These are phyloP conservation scores for Drosophila neutralis DNA, from an alignment of 2,888 invertebrate genomes.

Conservation along the genomic window DNA sequence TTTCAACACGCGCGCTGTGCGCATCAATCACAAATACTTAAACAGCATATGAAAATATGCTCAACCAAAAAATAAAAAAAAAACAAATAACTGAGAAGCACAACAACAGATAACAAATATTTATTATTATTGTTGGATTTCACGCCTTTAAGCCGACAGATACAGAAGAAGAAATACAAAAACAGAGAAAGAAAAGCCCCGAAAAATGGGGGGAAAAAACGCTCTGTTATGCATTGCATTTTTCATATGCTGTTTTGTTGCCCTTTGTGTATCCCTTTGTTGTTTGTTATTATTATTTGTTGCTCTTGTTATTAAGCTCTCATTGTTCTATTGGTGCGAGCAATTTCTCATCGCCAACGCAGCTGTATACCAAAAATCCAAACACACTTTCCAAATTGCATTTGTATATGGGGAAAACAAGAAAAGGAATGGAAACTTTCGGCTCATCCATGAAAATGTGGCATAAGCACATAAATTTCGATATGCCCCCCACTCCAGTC, in stretches of 20 bases:
- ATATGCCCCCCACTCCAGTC: conserved; percentile 42
- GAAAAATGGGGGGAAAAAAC: conserved; percentile 39
- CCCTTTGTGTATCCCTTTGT: conserved; percentile 31
- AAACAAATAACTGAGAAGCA: conserved; percentile 17
- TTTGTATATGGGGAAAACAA: conserved; percentile 7
- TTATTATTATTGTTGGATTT: conserved; percentile 73
- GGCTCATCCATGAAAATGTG: conserved; percentile 35
- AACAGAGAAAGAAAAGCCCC: conserved; percentile 61
- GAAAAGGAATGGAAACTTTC: conserved; percentile 20
- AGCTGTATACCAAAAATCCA: conserved; percentile 29
- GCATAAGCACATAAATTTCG: conserved; percentile 71
- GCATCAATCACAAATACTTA: conserved; percentile 77
- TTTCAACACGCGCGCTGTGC: conserved; percentile 68
- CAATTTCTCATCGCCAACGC: conserved; percentile 63
- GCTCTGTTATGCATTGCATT: conserved; percentile 57
- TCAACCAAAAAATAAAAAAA: conserved; percentile 8
- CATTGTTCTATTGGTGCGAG: conserved; percentile 51
- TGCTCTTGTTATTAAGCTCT: conserved; percentile 62
- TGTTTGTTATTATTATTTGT: conserved; percentile 57
- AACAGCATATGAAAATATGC: conserved; percentile 71
- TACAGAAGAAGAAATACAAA: conserved; percentile 41
- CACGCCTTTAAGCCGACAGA: conserved; percentile 78
- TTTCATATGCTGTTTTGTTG: conserved; percentile 40
- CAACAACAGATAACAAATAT: conserved; percentile 62
- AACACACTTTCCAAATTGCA: conserved; percentile 47